These are phyloP conservation scores for Nezara viridula DNA, from an alignment of 2,888 invertebrate species.

Conservation along the genomic window DNA sequence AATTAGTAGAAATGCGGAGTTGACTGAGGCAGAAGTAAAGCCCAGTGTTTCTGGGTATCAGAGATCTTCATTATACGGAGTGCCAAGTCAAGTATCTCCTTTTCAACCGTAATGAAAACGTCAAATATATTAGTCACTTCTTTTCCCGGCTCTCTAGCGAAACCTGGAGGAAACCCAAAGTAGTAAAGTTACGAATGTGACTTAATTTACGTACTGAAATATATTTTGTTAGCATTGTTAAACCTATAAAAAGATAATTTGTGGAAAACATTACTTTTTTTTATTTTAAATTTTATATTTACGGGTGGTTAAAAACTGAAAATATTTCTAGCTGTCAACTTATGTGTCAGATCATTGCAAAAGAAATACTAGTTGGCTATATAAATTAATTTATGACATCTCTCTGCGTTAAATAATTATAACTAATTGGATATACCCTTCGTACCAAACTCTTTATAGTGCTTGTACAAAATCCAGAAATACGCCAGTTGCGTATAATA, in stretches of 20 bases:
- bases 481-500: too few relatives aligned
- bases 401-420: too few relatives aligned
- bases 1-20: not conserved
- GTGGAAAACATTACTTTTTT: too few relatives aligned
- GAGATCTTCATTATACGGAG: slow-evolving; percentile 23
- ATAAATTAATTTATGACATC: too few relatives aligned
- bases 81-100: slow-evolving; percentile 33
- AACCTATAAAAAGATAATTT: not conserved
- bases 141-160: not conserved
- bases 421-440: too few relatives aligned
- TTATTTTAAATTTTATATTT: too few relatives aligned
- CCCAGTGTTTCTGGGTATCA: not conserved
- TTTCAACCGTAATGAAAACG: slow-evolving; percentile 9
- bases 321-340: too few relatives aligned
- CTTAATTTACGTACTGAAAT: not conserved
- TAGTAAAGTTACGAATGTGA: not conserved
- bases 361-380: too few relatives aligned
- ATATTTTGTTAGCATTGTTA: not conserved
- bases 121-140: slow-evolving; percentile 12
- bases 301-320: too few relatives aligned
- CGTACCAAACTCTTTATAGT: too few relatives aligned
- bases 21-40: not conserved
- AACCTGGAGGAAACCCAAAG: not conserved
- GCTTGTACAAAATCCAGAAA: too few relatives aligned
- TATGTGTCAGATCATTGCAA: too few relatives aligned